These are phyloP conservation scores for Microcebus lehilahytsara DNA, from an alignment of 2,113 vertebrate genomes.

Conservation along the genomic window DNA sequence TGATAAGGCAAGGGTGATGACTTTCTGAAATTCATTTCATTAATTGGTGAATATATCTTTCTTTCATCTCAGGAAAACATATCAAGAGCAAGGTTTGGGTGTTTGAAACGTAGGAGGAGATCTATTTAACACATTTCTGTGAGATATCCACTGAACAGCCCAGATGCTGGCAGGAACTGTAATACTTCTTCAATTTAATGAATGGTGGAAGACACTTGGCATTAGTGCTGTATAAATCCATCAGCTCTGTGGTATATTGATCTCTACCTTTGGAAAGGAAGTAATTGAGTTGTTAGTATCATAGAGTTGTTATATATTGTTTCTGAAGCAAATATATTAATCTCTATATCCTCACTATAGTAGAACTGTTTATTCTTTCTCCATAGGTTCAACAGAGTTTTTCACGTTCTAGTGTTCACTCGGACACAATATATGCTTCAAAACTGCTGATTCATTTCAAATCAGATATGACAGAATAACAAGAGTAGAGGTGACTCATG, in stretches of 20 bases:
- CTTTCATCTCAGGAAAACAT: neutral
- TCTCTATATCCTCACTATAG: neutral
- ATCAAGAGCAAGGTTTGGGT: neutral
- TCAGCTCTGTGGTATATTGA: neutral
- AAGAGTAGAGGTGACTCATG: neutral
- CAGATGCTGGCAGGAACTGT: neutral
- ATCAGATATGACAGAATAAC: neutral
- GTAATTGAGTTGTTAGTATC: neutral
- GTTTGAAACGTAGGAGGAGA: neutral
- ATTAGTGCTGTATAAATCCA: neutral
- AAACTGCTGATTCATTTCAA: neutral
- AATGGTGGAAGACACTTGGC: neutral
- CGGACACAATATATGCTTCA: neutral
- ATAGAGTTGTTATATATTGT: neutral
- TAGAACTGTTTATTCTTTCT: neutral
- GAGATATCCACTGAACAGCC: neutral
- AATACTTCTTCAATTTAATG: neutral
- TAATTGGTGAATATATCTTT: neutral
- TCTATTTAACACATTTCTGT: neutral
- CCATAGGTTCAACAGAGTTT: neutral
- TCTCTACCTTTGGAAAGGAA: neutral
- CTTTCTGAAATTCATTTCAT: neutral
- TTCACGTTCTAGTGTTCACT: neutral
- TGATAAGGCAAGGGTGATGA: neutral
- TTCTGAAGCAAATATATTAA: neutral